phyloP scores from a whole-genome alignment of 2,888 invertebrate genomes.

The Entomobrya multifasciata region DNA sequence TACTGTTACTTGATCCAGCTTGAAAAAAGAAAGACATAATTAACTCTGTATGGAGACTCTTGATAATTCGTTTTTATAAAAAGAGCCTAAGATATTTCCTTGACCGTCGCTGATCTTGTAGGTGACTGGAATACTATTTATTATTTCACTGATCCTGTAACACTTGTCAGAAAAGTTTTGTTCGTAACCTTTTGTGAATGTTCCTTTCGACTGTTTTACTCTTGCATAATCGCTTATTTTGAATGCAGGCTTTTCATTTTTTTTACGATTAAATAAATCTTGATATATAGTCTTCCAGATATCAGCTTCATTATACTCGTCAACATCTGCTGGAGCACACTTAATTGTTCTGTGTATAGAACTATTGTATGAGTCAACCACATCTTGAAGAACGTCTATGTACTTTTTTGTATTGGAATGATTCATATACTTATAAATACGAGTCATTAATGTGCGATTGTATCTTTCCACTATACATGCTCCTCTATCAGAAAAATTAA shows the following conservation, averaged over 20 bases:
- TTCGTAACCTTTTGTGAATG: slow-evolving; percentile 56
- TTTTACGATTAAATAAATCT: not conserved
- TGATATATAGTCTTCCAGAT: slow-evolving; percentile 31
- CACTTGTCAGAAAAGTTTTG: slow-evolving; percentile 54
- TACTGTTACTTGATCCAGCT: not conserved
- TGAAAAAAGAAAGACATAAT: slow-evolving; percentile 36
- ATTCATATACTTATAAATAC: slow-evolving; percentile 54
- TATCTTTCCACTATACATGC: slow-evolving; percentile 64
- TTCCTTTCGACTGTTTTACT: slow-evolving; percentile 11
- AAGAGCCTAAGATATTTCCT: slow-evolving; percentile 23
- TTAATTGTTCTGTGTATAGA: slow-evolving; percentile 25
- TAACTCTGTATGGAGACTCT: slow-evolving; percentile 30
- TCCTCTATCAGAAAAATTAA: slow-evolving; percentile 53
- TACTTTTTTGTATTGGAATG: slow-evolving; percentile 32
- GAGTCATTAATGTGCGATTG: slow-evolving; percentile 59
- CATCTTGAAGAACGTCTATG: slow-evolving; percentile 35
- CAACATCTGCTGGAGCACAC: slow-evolving; percentile 28
- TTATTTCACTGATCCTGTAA: not conserved
- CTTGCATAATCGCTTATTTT: slow-evolving; percentile 7
- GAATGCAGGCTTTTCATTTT: not conserved
- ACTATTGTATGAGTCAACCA: slow-evolving; percentile 57
- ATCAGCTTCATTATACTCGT: slow-evolving; percentile 48
- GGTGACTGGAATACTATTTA: slow-evolving; percentile 44
- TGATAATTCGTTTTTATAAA: slow-evolving; percentile 46
- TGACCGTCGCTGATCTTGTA: slow-evolving; percentile 23